phyloP scores from a whole-genome alignment of 2,113 vertebrate species.

The Etheostoma spectabile region DNA sequence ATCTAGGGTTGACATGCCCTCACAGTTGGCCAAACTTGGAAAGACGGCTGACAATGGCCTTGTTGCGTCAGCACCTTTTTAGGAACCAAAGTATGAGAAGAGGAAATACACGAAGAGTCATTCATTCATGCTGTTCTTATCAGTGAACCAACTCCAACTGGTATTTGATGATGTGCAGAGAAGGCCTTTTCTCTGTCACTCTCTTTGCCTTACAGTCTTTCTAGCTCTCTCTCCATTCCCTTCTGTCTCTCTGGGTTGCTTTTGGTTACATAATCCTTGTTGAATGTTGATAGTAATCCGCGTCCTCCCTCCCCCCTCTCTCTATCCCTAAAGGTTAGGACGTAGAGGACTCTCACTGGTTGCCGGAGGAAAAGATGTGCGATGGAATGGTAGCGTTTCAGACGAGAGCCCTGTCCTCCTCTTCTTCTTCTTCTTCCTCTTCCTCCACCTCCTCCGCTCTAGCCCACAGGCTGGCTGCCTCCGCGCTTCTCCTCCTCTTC shows the following conservation, averaged over 20 bases:
- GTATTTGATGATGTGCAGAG: constrained; percentile 26
- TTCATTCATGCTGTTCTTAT: constrained; percentile 22
- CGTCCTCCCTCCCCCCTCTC: constrained; percentile 39
- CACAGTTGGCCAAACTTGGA: too few species aligned
- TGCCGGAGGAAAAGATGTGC: constrained; percentile 83
- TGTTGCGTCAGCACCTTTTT: too few species aligned
- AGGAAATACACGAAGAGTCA: constrained; percentile 15
- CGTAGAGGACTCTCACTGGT: constrained; percentile 78
- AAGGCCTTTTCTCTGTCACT: constrained; percentile 24
- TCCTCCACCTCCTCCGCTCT: constrained; percentile 55
- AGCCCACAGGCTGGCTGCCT: constrained; percentile 77
- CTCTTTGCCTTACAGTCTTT: constrained; percentile 15
- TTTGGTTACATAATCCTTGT: constrained; percentile 74
- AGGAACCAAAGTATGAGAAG: background rate
- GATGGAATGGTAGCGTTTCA: constrained; percentile 85
- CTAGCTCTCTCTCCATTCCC: constrained; percentile 34
- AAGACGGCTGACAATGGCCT: too few species aligned
- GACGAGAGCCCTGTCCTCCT: constrained; percentile 76
- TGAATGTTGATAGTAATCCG: constrained; percentile 75
- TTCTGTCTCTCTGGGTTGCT: constrained; percentile 55
- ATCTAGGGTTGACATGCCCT: too few species aligned
- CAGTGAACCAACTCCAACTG: constrained; percentile 29
- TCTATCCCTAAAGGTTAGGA: constrained; percentile 77
- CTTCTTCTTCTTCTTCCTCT: constrained; percentile 40
- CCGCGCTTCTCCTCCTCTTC: constrained; percentile 78